Base-by-base conservation (phyloP, 2,888 invertebrate species). In the Rhaphigaster nebulosa region DNA sequence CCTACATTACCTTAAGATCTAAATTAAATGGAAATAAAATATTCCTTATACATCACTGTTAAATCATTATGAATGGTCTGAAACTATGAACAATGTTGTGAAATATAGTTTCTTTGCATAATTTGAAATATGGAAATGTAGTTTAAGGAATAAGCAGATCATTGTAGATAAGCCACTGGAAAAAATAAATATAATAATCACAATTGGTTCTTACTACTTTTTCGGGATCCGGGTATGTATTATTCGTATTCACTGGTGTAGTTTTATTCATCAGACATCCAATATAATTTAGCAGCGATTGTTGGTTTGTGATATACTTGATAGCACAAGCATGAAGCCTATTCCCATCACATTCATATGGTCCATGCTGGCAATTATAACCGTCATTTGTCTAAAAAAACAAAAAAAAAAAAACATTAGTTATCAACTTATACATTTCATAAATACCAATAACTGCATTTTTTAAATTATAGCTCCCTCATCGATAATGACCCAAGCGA, bases 331-430 rank as follows among this genome's bases (percentile, higher is more conserved):
- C 93, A 90, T 93, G 93, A 23, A 93, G 91, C 91, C 93, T 93
- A 92, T 93, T 93, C 34, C 93, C 93, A 12, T 91, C 90, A 91
- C 93, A 93, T 91, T 93, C 93, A 23, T 90, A 91, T 12, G 92
- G 91, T 8, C 93, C 93, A 91, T 93, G 93, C 90, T 93, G 93
- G 90, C 93, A 93, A 0, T 91, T 87, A 92, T 94, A 94, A 6
- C 91, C 91, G 94, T 93, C 93, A 91, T 87, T 91, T 23, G 41
- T 87, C 91, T 91, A 52, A 45, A 45, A 88, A 60, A 60, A 91
- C 41, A 56, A 89, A 91, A 52, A 52, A 15, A 52, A 52, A 1
- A 52, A 54, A 41, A 60, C 13, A 65, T 65, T 29, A 65, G 29
- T 18, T 1, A 60, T n/a, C 13, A 65, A 29, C 5, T 65, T 26